Base-by-base conservation (phyloP, 2,113 vertebrate genomes). In the Pelobates fuscus region DNA sequence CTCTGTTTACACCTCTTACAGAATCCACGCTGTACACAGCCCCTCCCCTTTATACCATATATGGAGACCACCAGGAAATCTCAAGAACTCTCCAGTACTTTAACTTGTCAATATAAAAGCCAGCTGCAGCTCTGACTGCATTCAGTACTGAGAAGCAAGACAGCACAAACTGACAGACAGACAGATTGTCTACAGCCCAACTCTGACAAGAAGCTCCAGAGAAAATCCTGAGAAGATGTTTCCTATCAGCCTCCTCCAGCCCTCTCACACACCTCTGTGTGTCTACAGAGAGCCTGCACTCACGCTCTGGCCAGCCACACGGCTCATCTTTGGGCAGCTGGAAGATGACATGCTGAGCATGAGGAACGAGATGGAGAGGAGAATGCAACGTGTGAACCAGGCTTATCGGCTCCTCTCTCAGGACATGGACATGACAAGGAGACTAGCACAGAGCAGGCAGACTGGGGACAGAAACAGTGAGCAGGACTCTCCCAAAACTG, bases 241-340 rank as follows among this genome's bases (percentile, higher is more conserved):
- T 79, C 68, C 77, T 4, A 78, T 82, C 79, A 83, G 84, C 20
- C 81, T 84, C 8, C 66, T 83, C 1, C 81, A 80, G 0, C 79
- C 82, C 1, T 65, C 83, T 29, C 81, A 81, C 80, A 80, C 70
- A 78, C 64, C 82, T 76, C 32, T 44, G 37, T 65, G 21, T 65
- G 37, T 25, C 37, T 79, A 61, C 0, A 79, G 81, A 74, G 81
- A 83, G 78, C 84, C 83, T 0, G 78, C 80, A 75, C 78, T 79
- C 43, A 84, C 83, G 71, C 82, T 84, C 52, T 85, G 84, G 85
- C 82, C 82, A 0, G 81, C 81, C 0, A 77, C 82, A 0, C 81
- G 80, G 52, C 78, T 80, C 63, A 69, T 86, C 77, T 83, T 83
- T 67, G 58, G 71, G 0, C 81, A 84, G 80, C 73, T 86, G 80